A percentile compares a stretch with the other conserved stretches of the same genome.
Conservation (phyloP, 1,140 invertebrate species). For the Lepidurus couesii region DNA sequence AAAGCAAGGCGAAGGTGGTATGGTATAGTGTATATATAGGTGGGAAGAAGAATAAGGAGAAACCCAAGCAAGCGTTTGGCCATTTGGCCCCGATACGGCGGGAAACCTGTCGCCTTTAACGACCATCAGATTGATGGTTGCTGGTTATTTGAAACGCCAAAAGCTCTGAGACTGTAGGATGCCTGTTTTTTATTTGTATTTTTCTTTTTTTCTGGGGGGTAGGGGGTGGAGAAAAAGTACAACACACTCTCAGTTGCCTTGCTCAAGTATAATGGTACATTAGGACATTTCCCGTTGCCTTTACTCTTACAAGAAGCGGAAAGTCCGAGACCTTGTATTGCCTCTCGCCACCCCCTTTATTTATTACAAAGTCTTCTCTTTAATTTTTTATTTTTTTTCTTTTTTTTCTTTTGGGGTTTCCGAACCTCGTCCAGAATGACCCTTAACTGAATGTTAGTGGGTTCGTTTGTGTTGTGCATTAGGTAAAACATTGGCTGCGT, state of each 20-base stretch:
- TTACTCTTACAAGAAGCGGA: not conserved
- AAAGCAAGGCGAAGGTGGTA: not conserved
- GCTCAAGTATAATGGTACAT: not conserved
- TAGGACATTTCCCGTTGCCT: constrained; percentile 14
- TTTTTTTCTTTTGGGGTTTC: not conserved
- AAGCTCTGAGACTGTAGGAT: constrained; percentile 5
- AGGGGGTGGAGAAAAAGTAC: not conserved
- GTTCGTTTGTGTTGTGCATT: constrained; percentile 14
- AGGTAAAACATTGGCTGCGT: constrained; percentile 11
- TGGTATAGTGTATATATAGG: not conserved
- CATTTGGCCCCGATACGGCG: constrained; percentile 8
- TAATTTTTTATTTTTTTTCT: not conserved
- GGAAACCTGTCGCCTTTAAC: constrained; percentile 17
- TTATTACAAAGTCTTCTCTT: constrained; percentile 6
- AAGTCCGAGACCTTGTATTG: not conserved
- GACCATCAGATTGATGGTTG: constrained; percentile 18
- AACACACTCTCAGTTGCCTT: not conserved
- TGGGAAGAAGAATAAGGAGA: constrained; percentile 7
- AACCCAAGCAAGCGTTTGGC: not conserved
- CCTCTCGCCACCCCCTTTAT: not conserved
- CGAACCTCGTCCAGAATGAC: not conserved
- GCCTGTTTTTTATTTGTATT: not conserved
- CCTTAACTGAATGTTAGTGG: not conserved
- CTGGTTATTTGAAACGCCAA: constrained; percentile 22
- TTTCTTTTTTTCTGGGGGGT: not conserved